Base-by-base conservation (phyloP, 2,888 invertebrate genomes). In the Caenorhabditis parvicauda region DNA sequence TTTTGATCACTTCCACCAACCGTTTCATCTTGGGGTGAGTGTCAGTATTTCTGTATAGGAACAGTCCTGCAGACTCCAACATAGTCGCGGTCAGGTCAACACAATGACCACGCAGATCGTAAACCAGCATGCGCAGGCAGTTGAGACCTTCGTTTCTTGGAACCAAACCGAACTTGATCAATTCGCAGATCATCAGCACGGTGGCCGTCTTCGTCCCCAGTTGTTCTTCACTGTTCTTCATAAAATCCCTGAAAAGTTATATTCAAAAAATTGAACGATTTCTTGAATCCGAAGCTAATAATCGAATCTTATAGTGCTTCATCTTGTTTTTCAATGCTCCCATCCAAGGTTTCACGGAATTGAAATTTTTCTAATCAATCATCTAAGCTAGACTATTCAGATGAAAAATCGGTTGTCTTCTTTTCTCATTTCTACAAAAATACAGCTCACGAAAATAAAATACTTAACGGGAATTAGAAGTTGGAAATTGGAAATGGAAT, bases 21-120 rank as follows among this genome's bases (percentile, higher is more conserved):
- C 71, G 64, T 52, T 72, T 74, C 79, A 77, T 79, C 53, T 79
- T 79, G 14, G 76, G 59, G 49, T 76, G 75, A 43, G 70, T 73
- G 39, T 79, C 79, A 2, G 74, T 53, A 45, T 66, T 66, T 48
- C 72, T 60, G 54, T 66, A 72, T 42, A 72, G 42, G 43, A 64
- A 72, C 14, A 64, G 52, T 47, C 79, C 79, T 24, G 63, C 66
- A 2, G 67, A 64, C 53, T 79, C 79, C 37, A 79, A 49, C 54
- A 79, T 59, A 5, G 68, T 70, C 28, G 72, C 70, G 2, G 75
- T 56, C 76, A 79, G 72, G 17, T 79, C 79, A 38, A 79, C 70
- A 35, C 71, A 68, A 52, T 68, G 69, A n/a, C 70, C 64, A n/a
- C 68, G 64, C 39, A 79, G 61, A 54, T 79, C 74, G 54, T 76